Percentiles rank a stretch among this genome's conserved stretches.
These are phyloP conservation scores for Leucoraja erinaceus DNA, from an alignment of 2,113 vertebrate genomes.

Conservation along the genomic window DNA sequence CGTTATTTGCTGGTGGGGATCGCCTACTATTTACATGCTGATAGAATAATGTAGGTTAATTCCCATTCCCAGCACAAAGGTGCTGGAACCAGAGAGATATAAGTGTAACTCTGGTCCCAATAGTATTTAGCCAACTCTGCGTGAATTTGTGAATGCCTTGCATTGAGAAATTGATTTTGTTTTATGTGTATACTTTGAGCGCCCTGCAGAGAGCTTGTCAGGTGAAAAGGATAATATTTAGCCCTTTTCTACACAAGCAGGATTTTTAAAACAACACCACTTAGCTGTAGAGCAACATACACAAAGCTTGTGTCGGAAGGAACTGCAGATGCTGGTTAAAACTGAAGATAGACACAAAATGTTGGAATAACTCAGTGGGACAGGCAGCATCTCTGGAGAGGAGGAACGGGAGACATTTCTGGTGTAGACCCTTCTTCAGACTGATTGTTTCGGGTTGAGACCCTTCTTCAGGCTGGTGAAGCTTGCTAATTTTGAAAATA, in stretches of 20 bases:
- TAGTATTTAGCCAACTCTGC: not conserved
- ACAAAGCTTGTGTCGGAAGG: not conserved
- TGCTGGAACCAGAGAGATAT: not conserved
- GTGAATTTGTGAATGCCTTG: not conserved
- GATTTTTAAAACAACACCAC: not conserved
- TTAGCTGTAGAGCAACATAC: not conserved
- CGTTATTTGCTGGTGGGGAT: conserved; percentile 3
- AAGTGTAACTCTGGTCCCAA: not conserved
- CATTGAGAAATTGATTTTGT: not conserved
- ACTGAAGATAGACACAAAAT: too few species aligned
- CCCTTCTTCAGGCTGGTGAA: too few species aligned
- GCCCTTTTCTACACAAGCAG: not conserved
- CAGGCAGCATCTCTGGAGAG: too few species aligned
- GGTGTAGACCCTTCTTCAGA: too few species aligned
- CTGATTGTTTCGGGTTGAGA: too few species aligned
- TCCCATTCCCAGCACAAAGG: not conserved
- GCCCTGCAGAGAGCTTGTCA: not conserved
- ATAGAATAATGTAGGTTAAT: not conserved
- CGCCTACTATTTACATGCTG: not conserved
- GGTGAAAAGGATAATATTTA: not conserved
- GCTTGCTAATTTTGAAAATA: too few species aligned
- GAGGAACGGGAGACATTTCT: too few species aligned
- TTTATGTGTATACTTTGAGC: not conserved
- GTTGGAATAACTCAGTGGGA: too few species aligned
- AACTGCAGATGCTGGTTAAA: too few species aligned